A percentile compares a stretch with the other conserved stretches of the same genome.
These are phyloP conservation scores for Novumbra hubbsi DNA, from an alignment of 2,797 vertebrate species.

Conservation along the genomic window DNA sequence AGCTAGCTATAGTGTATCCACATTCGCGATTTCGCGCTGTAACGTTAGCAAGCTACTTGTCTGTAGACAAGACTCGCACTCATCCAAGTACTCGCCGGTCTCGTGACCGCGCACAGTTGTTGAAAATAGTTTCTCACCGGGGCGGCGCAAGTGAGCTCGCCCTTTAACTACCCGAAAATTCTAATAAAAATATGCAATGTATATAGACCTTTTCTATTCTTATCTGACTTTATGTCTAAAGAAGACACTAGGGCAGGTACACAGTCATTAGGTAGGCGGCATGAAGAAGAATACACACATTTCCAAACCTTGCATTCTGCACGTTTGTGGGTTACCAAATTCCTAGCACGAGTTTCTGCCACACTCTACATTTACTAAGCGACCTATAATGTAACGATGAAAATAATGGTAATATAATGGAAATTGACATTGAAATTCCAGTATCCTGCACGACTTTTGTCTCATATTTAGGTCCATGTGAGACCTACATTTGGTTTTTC, in stretches of 20 bases:
- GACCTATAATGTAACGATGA: neutral
- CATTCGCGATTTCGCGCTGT: slow-evolving; percentile 49
- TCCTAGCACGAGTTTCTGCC: neutral
- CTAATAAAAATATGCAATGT: too few species aligned
- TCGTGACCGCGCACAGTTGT: slow-evolving; percentile 67
- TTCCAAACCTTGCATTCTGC: neutral
- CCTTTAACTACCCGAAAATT: too few species aligned
- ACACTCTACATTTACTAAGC: neutral
- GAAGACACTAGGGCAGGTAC: too few species aligned
- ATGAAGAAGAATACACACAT: neutral
- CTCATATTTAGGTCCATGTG: neutral
- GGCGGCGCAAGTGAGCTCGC: slow-evolving; percentile 4
- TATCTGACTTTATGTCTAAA: too few species aligned
- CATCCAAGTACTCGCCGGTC: slow-evolving; percentile 62
- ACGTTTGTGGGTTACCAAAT: neutral
- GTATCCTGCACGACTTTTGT: neutral
- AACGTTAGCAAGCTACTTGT: slow-evolving; percentile 9
- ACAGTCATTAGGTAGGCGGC: neutral
- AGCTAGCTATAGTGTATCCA: slow-evolving; percentile 37
- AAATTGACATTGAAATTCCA: neutral
- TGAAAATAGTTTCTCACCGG: slow-evolving; percentile 59
- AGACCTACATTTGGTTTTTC: neutral
- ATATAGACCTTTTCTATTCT: too few species aligned
- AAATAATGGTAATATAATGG: neutral
- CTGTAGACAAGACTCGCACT: slow-evolving; percentile 60